phyloP scores from a whole-genome alignment of 1,140 invertebrate genomes.

The Drosophila bocki region DNA sequence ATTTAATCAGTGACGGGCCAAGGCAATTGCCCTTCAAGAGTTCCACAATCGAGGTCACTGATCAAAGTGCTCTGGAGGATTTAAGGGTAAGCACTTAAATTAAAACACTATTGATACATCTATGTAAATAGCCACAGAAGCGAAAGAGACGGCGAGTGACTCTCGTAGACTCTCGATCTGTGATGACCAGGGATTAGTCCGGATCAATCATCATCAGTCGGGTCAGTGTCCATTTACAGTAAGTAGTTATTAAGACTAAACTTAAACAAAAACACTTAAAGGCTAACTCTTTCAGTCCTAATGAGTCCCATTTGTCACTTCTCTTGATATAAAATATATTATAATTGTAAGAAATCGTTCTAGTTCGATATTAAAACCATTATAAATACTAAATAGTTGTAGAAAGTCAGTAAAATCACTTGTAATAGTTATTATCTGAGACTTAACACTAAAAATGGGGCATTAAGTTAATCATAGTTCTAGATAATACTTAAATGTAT shows the following conservation, averaged over 20 bases:
- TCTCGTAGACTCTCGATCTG: not conserved
- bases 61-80: constrained; percentile 20
- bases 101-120: not conserved
- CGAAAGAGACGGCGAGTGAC: constrained; percentile 5
- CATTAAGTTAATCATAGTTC: not conserved
- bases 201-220: constrained; percentile 3
- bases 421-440: no score
- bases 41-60: constrained; percentile 8
- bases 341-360: no score
- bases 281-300: not conserved
- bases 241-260: not conserved
- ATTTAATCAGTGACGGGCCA: constrained; percentile 10
- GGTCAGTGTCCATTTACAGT: constrained; percentile 6
- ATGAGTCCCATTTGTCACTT: no score
- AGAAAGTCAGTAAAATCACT: not conserved
- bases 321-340: no score
- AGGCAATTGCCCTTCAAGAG: not conserved
- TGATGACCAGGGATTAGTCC: not conserved
- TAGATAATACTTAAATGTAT: not conserved
- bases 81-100: not conserved
- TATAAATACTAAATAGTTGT: not conserved
- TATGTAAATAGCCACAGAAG: constrained; percentile 6
- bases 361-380: no score
- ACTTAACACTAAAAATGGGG: not conserved
- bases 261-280: not conserved